Evolutionary conservation across 2,113 vertebrate species (phyloP).

Genomic region (Zingel zingel): DNA sequence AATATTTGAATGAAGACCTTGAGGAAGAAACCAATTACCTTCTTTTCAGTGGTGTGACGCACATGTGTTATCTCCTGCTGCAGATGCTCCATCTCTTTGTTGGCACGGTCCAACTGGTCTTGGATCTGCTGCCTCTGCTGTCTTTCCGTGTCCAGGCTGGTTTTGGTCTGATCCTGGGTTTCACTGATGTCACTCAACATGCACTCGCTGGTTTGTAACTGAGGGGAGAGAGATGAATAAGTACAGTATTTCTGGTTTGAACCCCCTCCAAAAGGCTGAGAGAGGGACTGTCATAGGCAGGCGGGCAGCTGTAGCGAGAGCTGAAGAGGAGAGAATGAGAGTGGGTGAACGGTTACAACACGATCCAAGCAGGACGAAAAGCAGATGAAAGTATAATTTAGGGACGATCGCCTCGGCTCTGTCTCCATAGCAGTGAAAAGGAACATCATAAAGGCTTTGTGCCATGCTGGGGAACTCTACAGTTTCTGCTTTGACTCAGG

Average conservation of each 20-base stretch:
- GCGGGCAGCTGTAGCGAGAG: constrained; percentile 7
- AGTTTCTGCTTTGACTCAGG: constrained; percentile 61
- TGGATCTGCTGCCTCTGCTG: constrained; percentile 76
- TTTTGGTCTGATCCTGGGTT: constrained; percentile 68
- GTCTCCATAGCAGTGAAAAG: constrained; percentile 71
- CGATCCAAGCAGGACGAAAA: constrained; percentile 18
- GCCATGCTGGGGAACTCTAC: constrained; percentile 56
- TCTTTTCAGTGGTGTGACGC: constrained; percentile 65
- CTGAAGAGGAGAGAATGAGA: constrained; percentile 31
- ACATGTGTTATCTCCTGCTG: constrained; percentile 65
- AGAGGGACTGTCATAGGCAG: constrained; percentile 9
- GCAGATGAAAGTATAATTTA: constrained; percentile 50
- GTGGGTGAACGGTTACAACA: constrained; percentile 23
- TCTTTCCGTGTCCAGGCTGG: constrained; percentile 65
- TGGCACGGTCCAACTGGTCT: constrained; percentile 73
- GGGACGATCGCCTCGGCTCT: constrained; percentile 46
- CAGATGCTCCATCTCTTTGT: constrained; percentile 67
- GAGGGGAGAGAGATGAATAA: constrained; percentile 14
- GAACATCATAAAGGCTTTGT: constrained; percentile 71
- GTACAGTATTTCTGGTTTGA: constrained; percentile 9
- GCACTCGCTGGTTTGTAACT: constrained; percentile 68
- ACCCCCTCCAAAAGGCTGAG: not conserved
- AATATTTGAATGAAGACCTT: constrained; percentile 26
- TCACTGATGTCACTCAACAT: constrained; percentile 62
- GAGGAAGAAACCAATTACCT: constrained; percentile 71